Percentiles rank a stretch among this genome's conserved stretches.
These are phyloP conservation scores for Siniperca obscura DNA, from an alignment of 2,797 vertebrate genomes.

Conservation along the genomic window DNA sequence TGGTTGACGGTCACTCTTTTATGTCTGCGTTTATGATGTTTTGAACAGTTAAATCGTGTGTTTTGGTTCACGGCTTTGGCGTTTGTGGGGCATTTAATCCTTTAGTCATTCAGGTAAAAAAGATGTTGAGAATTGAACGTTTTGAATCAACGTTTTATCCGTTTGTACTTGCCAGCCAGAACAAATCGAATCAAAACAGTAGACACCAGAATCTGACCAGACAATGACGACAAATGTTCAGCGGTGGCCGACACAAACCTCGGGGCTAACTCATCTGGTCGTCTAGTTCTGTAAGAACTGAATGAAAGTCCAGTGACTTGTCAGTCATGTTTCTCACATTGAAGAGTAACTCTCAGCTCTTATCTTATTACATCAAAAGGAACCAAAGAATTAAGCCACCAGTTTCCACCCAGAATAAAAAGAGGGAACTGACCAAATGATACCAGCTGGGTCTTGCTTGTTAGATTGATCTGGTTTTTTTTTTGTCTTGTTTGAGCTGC, in stretches of 20 bases:
- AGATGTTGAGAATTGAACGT: neutral
- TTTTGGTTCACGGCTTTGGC: neutral
- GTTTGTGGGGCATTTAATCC: neutral
- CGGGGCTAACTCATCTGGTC: neutral
- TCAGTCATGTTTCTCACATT: constrained; percentile 47
- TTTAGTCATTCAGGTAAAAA: constrained; percentile 15
- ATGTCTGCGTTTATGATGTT: neutral
- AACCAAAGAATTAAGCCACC: constrained; percentile 55
- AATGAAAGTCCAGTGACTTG: neutral
- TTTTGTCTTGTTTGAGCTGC: constrained; percentile 28
- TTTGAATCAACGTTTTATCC: constrained; percentile 8
- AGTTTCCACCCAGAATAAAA: constrained; percentile 37
- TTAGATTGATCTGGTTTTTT: constrained; percentile 9
- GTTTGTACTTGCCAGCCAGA: neutral
- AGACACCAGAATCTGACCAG: neutral
- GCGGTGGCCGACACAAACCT: neutral
- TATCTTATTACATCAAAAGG: constrained; percentile 22
- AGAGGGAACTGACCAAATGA: constrained; percentile 36
- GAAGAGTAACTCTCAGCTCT: constrained; percentile 37
- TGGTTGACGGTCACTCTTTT: constrained; percentile 12
- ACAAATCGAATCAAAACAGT: neutral
- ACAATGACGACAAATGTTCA: neutral
- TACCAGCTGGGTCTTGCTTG: constrained; percentile 20
- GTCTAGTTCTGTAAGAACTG: neutral
- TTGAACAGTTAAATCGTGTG: neutral